Evolutionary conservation across 2,888 invertebrate genomes (phyloP).

Genomic region (Thereva nobilitata): DNA sequence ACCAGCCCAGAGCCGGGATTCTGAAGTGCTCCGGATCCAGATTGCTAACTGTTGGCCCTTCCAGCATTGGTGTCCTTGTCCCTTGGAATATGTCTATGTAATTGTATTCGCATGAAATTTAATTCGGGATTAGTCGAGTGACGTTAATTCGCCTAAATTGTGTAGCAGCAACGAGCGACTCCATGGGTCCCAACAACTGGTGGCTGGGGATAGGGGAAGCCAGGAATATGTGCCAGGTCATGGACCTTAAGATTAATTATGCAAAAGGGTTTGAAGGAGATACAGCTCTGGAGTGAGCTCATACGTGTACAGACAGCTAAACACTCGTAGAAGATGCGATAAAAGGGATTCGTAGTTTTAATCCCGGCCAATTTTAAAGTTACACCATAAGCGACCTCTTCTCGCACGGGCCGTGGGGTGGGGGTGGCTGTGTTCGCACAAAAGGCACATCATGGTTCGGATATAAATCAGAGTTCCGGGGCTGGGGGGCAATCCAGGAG

Average conservation of each 20-base stretch:
- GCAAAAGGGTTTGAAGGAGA: constrained; percentile 30
- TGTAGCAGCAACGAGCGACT: constrained; percentile 25
- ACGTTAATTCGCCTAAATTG: constrained; percentile 41
- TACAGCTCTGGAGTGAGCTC: constrained; percentile 15
- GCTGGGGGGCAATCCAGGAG: constrained; percentile 12
- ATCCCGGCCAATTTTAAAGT: constrained; percentile 40
- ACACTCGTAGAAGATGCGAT: constrained; percentile 30
- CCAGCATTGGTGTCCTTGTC: constrained; percentile 22
- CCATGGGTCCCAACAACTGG: background rate
- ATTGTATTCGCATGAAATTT: constrained; percentile 39
- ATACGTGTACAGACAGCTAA: constrained; percentile 14
- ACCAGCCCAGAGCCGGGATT: constrained; percentile 6
- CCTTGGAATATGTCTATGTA: constrained; percentile 27
- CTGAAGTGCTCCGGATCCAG: background rate
- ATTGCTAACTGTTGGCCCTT: constrained; percentile 10
- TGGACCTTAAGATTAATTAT: constrained; percentile 36
- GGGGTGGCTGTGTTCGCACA: constrained; percentile 9
- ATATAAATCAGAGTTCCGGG: constrained; percentile 25
- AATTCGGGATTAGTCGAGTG: constrained; percentile 41
- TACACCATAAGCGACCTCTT: constrained; percentile 27
- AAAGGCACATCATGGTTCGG: constrained; percentile 24
- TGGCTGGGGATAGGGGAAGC: background rate
- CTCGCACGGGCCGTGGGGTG: constrained; percentile 3
- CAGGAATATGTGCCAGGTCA: constrained; percentile 26
- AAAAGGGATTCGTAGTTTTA: constrained; percentile 38